Evolutionary conservation across 2,888 invertebrate species (phyloP).

Genomic region (Eristalis intricaria): DNA sequence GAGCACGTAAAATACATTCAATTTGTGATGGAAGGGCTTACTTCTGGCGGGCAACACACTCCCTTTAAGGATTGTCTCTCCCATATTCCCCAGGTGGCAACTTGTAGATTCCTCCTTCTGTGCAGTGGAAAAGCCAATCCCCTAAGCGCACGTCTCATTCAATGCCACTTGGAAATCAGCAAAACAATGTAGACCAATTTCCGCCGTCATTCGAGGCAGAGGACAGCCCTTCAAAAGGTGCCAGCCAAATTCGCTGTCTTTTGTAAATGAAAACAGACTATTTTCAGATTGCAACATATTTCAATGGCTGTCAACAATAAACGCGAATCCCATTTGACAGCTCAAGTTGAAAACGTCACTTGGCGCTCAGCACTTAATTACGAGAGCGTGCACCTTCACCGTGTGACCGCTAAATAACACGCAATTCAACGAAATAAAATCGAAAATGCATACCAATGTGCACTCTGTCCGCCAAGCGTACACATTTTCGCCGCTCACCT

Average conservation of each 20-base stretch:
- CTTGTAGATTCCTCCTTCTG: no score
- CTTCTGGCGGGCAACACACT: no score
- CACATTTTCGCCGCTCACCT: constrained; percentile 35
- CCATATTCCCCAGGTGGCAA: no score
- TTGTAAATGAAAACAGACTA: not conserved
- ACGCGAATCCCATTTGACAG: constrained; percentile 1
- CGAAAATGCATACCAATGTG: constrained; percentile 55
- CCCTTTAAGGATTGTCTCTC: no score
- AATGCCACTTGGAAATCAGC: no score
- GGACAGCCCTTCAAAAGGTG: not conserved
- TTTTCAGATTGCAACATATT: not conserved
- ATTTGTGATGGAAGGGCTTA: no score
- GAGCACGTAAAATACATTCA: no score
- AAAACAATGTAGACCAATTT: not conserved
- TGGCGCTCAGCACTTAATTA: not conserved
- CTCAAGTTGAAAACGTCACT: constrained; percentile 15
- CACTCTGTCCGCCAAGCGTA: not conserved
- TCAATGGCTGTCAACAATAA: not conserved
- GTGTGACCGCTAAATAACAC: constrained; percentile 11
- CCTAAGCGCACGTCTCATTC: no score
- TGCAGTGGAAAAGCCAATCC: no score
- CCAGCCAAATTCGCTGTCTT: not conserved
- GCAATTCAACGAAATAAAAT: constrained; percentile 33
- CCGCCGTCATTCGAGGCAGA: not conserved
- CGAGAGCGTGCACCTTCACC: not conserved